Evolutionary conservation across 2,888 invertebrate genomes (phyloP), one percentile per base, ranked within the genome.

Genomic region (Rhorus exstirpatorius): DNA sequence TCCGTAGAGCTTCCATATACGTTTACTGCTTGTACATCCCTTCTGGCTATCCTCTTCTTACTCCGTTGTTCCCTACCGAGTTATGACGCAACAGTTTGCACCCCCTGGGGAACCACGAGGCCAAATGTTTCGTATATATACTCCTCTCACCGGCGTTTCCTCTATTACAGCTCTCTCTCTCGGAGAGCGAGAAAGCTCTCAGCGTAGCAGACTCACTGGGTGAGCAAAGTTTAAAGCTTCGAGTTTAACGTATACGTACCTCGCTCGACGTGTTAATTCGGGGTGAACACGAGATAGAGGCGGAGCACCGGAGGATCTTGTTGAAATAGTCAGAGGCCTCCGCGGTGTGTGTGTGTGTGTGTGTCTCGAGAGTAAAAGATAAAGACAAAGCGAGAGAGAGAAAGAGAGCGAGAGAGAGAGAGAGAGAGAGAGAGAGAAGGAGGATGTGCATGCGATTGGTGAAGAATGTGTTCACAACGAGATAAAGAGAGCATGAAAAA

Each of bases 71-170:
- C 83, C 84, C 86, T 86, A 86, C 81, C 75, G 86, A 87, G 86
- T 88, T 90, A 91, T 89, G 89, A 89, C 88, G 91, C 91, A 91
- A 92, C 91, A 91, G 91, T 91, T 91, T 91, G 91, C 85, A 89
- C 89, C 85, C 86, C 86, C 81, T 72, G 77, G 81, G 81, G 81
- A 78, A 77, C 81, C 72, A 72, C 77, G 68, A 76, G 81, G 46
- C 77, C 68, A 78, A 81, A 81, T 81, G 81, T 75, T 75, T 75
- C 75, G 35, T 35, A 53, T 75, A 70, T 55, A 61, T 19, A 7
- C 26, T 60, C 35, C 35, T 49, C 24, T 17, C 31, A 24, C 19
- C 35, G 35, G 35, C 63, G 19, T 74, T 74, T 74, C 26, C 53
- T 74, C 61, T 53, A 63, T 58, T 35, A 21, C 65, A 55, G 14